Evolutionary conservation across 64 coral and sea anemone species (phyloP), one percentile per base, ranked within the genome.

Genomic region (Trachythela sp.): DNA sequence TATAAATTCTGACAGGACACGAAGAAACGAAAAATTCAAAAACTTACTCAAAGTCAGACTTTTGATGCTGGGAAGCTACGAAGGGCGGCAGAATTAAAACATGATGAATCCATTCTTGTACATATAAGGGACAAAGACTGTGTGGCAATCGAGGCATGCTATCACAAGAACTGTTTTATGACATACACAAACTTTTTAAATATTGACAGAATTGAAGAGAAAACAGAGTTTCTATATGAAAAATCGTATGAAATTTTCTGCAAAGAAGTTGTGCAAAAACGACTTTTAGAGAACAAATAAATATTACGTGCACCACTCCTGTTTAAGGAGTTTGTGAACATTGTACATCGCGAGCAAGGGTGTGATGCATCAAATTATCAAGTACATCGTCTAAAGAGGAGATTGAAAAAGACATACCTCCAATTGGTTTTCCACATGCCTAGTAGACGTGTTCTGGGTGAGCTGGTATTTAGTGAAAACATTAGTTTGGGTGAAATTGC

Each of bases 41-140:
- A 80, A 80, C 75, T 80, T 40, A 80, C 75, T 37, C 75, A 80
- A 80, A 80, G 75, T 80, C 75, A 80, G 75, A 80, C 75, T 37
- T 7, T n/a, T 80, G 75, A 80, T 80, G 75, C 75, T 36, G 75
- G 75, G 34, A 80, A 80, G 20, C 75, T 80, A 36, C 32, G 75
- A 80, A 36, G 38, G 31, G 75, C 75, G 34, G 75, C 75, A 0
- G 75, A 80, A 22, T 34, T 80, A 37, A 80, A 80, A 80, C 32
- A 80, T 80, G 75, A 80, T 11, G 75, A 37, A 80, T 37, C 32
- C 8, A 80, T 80, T 80, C 75, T 80, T 10, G 14, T 80, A 37
- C 75, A 80, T 30, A 80, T 80, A 80, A 80, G 75, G 34, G 75
- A 80, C 14, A 80, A 80, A 36, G 75, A 80, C 75, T 80, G 75